Evolutionary conservation across 2,797 vertebrate species (phyloP).

Genomic region (Phyllotis vaccarum): DNA sequence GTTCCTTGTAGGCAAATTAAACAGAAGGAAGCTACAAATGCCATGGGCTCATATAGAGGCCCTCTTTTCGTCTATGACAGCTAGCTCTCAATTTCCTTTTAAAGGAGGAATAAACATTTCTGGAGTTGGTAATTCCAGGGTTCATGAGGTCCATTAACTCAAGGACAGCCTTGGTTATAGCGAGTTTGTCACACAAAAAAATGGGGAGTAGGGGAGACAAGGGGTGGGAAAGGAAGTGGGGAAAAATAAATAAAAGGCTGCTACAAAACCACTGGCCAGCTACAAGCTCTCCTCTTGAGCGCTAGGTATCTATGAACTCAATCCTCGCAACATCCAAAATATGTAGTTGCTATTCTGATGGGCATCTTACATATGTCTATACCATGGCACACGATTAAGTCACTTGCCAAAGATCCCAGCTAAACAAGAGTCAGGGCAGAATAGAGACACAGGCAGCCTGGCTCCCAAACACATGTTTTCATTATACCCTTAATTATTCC

Average conservation of each 20-base stretch:
- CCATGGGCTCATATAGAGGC: not conserved
- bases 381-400: not conserved
- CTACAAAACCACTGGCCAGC: not conserved
- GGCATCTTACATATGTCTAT: not conserved
- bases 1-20: slow-evolving; percentile 41
- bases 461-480: not conserved
- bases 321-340: slow-evolving; percentile 9
- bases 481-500: not conserved
- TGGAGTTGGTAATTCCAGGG: not conserved
- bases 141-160: not conserved
- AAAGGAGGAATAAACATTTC: not conserved
- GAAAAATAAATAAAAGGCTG: not conserved
- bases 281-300: not conserved
- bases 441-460: not conserved
- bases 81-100: not conserved
- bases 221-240: too few relatives aligned
- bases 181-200: not conserved
- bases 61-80: not conserved
- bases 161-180: not conserved
- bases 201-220: too few relatives aligned
- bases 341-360: not conserved
- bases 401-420: not conserved
- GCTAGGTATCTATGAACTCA: not conserved
- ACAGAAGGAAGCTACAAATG: not conserved
- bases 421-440: not conserved